Evolutionary conservation across 92 coral and sea anemone species (phyloP).

Genomic region (Umimayanthus kanabou): DNA sequence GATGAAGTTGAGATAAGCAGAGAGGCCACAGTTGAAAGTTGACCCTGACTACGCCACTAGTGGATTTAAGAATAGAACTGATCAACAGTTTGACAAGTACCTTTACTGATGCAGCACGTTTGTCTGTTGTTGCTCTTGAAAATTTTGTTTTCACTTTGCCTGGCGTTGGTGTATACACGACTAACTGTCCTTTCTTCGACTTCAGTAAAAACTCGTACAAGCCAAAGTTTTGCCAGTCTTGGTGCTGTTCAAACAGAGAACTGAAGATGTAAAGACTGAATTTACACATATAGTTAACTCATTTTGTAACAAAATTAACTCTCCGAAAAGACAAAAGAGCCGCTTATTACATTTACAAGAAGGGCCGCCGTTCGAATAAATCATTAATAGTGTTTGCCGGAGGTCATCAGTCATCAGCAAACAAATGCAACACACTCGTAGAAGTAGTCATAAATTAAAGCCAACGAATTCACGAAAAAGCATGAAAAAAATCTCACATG

Average conservation of each 20-base stretch:
- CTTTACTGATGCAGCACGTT: too few species aligned
- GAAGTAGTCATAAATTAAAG: not conserved
- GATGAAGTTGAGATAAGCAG: too few species aligned
- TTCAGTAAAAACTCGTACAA: not conserved
- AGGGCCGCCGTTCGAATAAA: not conserved
- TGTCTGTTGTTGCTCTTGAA: too few species aligned
- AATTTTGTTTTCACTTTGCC: too few species aligned
- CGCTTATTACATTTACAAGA: too few species aligned
- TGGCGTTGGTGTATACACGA: too few species aligned
- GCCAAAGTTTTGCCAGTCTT: not conserved
- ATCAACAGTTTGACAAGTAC: too few species aligned
- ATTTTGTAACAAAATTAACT: not conserved
- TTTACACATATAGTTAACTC: not conserved
- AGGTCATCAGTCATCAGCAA: not conserved
- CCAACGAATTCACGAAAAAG: not conserved
- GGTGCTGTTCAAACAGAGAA: not conserved
- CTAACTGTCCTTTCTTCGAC: not conserved
- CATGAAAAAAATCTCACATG: not conserved
- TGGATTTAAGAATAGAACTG: too few species aligned
- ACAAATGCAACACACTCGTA: not conserved
- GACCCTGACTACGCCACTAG: too few species aligned
- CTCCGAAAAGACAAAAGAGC: not conserved
- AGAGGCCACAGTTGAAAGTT: too few species aligned
- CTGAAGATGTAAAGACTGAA: not conserved
- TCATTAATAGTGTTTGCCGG: not conserved